Base-by-base conservation (phyloP, 2,888 invertebrate species). In the Ryuthela nishihirai region DNA sequence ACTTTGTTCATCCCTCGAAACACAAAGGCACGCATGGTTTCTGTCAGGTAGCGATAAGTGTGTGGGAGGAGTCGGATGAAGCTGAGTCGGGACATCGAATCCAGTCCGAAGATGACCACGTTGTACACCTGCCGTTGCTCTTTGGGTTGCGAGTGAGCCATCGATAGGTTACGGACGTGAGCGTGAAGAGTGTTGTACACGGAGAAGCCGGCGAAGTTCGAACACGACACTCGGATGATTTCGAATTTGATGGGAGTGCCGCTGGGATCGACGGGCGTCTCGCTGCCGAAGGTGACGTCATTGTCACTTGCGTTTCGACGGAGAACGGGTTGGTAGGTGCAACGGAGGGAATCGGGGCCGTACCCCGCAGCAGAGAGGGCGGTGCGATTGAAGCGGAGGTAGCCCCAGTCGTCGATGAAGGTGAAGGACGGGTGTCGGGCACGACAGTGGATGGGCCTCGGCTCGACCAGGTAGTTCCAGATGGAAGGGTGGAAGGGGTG, bases 1-100 rank as follows among this genome's bases (percentile, higher is more conserved):
- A 95, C 87, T 79, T 94, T 95, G 72, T 88, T 92, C 74, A 90
- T 93, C 4, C 94, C 95, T 65, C 85, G 74, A 71, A 95, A 78
- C 6, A 61, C 84, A 7, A 40, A 79, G 34, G 85, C 84, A 12
- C 80, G 79, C 59, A 87, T 76, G 5, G 67, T 56, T 15, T 81
- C 73, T 54, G 79, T 76, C 45, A 90, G 76, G 66, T 79, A 81
- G 2, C 77, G 72, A 17, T 81, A 75, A 0, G 88, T 88, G 69
- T 79, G 79, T 0, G 86, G 86, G 85, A 93, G 85, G 68, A 87
- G 87, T 39, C 93, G 81, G 64, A 87, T 82, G 67, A 92, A 85
- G 74, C 91, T 91, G 62, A 89, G 76, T 66, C 91, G 80, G 0
- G 93, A 93, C 23, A 93, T 81, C 9, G 89, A 85, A 72, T 93